Evolutionary conservation across 2,113 vertebrate genomes (phyloP), one percentile per base, ranked within the genome.

Genomic region (Hydrolagus affinis): DNA sequence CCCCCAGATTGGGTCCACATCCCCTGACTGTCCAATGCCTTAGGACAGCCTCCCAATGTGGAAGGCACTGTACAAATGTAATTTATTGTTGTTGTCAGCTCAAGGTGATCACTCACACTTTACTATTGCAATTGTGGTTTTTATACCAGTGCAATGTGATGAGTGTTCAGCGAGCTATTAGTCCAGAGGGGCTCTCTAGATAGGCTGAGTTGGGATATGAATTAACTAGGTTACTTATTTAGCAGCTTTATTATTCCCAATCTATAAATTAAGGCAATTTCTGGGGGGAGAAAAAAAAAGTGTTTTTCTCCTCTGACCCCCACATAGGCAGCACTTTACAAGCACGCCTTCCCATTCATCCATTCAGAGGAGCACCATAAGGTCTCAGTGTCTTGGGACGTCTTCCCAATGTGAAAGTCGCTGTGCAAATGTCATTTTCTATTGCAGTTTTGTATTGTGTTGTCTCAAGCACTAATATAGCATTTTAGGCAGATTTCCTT

Each of bases 211-310:
- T 14, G 72, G 30, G 72, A 74, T 44, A 19, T 32, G 72, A 17
- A 44, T 74, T 74, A n/a, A 6, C 14, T 74, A 8, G 8, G 15
- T 32, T 44, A 17, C 8, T 56, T 74, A 9, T 1, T 3, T 28
- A 74, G 30, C n/a, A 75, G 30, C 21, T 75, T 75, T 3, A 75
- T 75, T 75, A 75, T 75, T 19, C 73, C 19, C 30, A 75, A 56
- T 75, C 73, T n/a, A 44, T 75, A 75, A 75, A 17, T 75, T 75
- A 75, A 75, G 73, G 28, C 73, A n/a, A 17, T 75, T 75, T 56
- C 30, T 75, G 32, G 73, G n/a, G n/a, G n/a, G n/a, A n/a, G n/a
- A n/a, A n/a, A 75, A 75, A 75, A 11, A 19, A 57, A 75, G 73
- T 75, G 73, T 75, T 75, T 75, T 30, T 75, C 32, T 21, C 28